Evolutionary conservation across 2,888 invertebrate genomes (phyloP).

Genomic region (Agrochola macilenta): DNA sequence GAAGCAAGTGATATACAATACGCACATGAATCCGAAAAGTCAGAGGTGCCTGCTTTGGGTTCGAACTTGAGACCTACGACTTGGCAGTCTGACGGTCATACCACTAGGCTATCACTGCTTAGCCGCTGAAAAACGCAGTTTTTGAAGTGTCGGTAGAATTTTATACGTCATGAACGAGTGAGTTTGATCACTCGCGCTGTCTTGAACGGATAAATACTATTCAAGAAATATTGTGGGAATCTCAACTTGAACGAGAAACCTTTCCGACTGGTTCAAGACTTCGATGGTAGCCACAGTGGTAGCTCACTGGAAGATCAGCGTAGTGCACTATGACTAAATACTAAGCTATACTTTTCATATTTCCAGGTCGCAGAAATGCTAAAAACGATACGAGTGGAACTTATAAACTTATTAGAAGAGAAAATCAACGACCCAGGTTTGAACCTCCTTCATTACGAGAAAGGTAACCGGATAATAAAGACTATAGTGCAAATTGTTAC

Average conservation of each 20-base stretch:
- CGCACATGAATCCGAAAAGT: no score
- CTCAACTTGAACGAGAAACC: no score
- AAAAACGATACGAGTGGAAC: constrained; percentile 94
- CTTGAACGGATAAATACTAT: neutral
- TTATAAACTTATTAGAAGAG: constrained; percentile 94
- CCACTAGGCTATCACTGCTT: no score
- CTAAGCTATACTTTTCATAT: constrained; percentile 27
- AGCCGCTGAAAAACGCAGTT: neutral
- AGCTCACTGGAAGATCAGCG: neutral
- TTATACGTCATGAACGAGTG: neutral
- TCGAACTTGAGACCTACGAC: no score
- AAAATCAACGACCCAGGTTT: constrained; percentile 96
- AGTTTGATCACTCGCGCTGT: neutral
- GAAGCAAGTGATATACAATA: no score
- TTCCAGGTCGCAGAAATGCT: constrained; percentile 95
- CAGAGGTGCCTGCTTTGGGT: no score
- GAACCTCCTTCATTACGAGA: constrained; percentile 93
- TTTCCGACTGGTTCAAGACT: no score
- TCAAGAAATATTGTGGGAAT: neutral
- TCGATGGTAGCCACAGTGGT: neutral
- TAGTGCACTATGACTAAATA: neutral
- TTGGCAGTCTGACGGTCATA: no score
- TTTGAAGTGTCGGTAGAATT: neutral
- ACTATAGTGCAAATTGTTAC: constrained; percentile 94
- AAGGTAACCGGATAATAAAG: constrained; percentile 94